Evolutionary conservation across 2,113 vertebrate genomes (phyloP), one percentile per base, ranked within the genome.

Genomic region (Grammatotria lemairii): DNA sequence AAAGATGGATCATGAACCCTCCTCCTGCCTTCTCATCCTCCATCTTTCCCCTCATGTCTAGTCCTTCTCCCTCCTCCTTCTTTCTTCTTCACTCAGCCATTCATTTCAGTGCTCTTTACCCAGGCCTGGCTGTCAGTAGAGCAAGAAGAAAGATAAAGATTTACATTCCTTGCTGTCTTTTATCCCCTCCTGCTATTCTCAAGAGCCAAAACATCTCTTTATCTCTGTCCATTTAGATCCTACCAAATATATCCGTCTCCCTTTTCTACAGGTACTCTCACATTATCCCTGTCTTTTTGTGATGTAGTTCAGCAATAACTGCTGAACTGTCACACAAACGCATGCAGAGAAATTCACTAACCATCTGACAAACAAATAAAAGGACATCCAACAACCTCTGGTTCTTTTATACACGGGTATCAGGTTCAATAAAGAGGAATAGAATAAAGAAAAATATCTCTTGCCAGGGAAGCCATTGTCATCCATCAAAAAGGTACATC

Each of bases 1-100:
- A 88, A 91, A 93, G 94, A 95, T 87, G 91, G 94, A 95, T 95
- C 83, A 47, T 75, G 54, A 91, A 85, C 47, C 83, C 70, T 82
- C 75, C 78, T 23, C 10, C 86, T 63, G 8, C 88, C 82, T 85
- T 47, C 68, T 89, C 60, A 70, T 87, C 23, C 75, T 19, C 80
- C 40, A 21, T 73, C 79, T 82, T 83, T 75, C 90, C 83, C 81
- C 73, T 23, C n/a, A 53, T 17, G 49, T 83, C 86, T 85, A n/a
- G 33, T n/a, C 83, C n/a, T 21, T 38, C 73, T 47, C 4, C 85
- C 38, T 19, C 57, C 60, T 38, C 14, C 53, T 21, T 9, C 31
- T 38, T 65, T 55, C 54, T 42, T 40, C 26, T 40, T 83, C 42
- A 35, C 47, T 65, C 60, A 58, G 12, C 82, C 88, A 60, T 87